Base-by-base conservation (phyloP, 2,113 vertebrate genomes). In the Chloroceryle aenea region DNA sequence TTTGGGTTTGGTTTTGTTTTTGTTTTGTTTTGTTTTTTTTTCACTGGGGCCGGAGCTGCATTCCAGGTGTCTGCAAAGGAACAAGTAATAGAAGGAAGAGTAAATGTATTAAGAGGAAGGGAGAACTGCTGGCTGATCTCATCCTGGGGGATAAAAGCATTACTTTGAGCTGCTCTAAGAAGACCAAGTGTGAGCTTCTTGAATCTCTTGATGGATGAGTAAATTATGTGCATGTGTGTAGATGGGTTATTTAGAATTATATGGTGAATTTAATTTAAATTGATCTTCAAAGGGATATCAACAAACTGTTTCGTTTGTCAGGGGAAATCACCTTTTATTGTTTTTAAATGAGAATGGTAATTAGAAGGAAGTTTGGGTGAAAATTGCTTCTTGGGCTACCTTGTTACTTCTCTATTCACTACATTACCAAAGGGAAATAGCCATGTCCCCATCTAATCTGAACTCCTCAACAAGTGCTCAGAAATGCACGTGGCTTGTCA, bases 311-410 rank as follows among this genome's bases (percentile, higher is more conserved):
- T 67, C 63, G 88, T 94, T 96, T 97, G 58, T 85, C 56, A 55
- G 59, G 80, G 84, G 95, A 97, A 97, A 97, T 93, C 93, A 93
- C 85, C 92, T 97, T 97, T 96, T 96, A 94, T 96, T 96, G 77
- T 90, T 73, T 93, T 90, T 94, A 96, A 97, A 94, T 96, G 77
- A 96, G 95, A 96, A 94, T 67, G 47, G 32, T 73, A 96, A 95
- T 97, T 85, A 97, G 93, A 75, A 89, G 40, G 79, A 93, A 59
- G 53, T 84, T 87, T 85, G 86, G 95, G 87, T 95, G 64, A 81
- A 96, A 96, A 85, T 92, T 95, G 53, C 38, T 90, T 56, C 42
- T 96, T 96, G 73, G 47, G 32, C 74, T 89, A 80, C 19, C 45
- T 27, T 90, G 45, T 92, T 95, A 80, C 59, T 86, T 84, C 29